Base-by-base conservation (phyloP, 2,113 vertebrate species). In the Pavo muticus region DNA sequence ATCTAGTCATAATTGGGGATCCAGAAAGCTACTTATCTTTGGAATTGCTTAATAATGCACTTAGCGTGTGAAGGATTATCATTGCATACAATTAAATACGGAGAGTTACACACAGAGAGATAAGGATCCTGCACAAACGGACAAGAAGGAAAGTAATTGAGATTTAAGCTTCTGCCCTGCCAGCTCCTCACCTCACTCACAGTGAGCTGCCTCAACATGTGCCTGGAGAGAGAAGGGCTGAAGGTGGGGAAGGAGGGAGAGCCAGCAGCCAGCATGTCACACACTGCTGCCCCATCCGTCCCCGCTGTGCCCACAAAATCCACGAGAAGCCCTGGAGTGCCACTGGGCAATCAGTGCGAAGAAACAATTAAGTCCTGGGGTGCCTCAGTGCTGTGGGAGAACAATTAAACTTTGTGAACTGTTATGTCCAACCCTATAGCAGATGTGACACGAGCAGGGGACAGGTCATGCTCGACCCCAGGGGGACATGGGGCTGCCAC, bases 111-210 rank as follows among this genome's bases (percentile, higher is more conserved):
- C 1, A 11, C n/a, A 32, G 37, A 32, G 65, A 67, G 74, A 83
- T 97, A 97, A 97, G 59, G 85, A 94, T 94, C 93, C 94, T 52
- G 67, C 25, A 77, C 91, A 84, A 96, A 87, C 2, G 65, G 92
- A 87, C 30, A 20, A 87, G 83, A 20, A 90, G 83, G 80, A 78
- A 92, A 48, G 48, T 84, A 93, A 95, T 76, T 94, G 93, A 88
- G 80, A 94, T 87, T 48, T 75, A 54, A 60, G 91, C 48, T 88
- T 63, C 82, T 95, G 44, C 74, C 73, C 56, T 90, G 93, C 90
- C 94, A 93, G 73, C 72, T 94, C 73, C 88, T 96, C 88, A 52
- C 64, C 72, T 35, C 60, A 75, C 72, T 91, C 87, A 35, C 9
- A 19, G 68, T 1, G 16, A 94, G 69, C 54, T 96, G 94, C 69